A percentile compares a stretch with the other conserved stretches of the same genome.
These are phyloP conservation scores for Zingel zingel DNA, from an alignment of 2,113 vertebrate genomes.

Conservation along the genomic window DNA sequence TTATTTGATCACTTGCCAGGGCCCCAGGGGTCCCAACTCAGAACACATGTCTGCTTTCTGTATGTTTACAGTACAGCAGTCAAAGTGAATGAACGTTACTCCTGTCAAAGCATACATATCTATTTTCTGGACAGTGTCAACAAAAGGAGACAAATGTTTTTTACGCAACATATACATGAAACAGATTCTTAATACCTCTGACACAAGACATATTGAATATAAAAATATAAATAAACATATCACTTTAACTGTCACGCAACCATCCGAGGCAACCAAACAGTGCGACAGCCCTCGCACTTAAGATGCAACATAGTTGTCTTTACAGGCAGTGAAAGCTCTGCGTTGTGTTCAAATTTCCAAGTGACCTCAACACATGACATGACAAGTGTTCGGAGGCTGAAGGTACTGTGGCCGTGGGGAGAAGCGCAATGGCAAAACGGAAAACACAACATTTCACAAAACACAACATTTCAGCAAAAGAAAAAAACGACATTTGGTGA, in stretches of 20 bases:
- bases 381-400: background rate
- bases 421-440: too few relatives aligned
- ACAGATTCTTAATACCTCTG: constrained; percentile 28
- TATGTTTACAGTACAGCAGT: constrained; percentile 76
- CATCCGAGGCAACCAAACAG: constrained; percentile 1
- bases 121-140: constrained; percentile 65
- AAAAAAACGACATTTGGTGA: too few relatives aligned
- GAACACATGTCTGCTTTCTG: constrained; percentile 79
- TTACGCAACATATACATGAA: constrained; percentile 35
- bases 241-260: background rate
- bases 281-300: background rate
- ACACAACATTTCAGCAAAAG: too few relatives aligned
- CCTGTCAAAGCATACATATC: constrained; percentile 62
- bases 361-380: background rate
- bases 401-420: background rate
- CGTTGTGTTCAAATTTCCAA: constrained; percentile 5
- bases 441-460: too few relatives aligned
- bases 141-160: constrained; percentile 31
- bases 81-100: constrained; percentile 67
- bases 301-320: background rate
- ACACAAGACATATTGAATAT: constrained; percentile 25
- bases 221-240: background rate
- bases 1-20: constrained; percentile 74
- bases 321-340: constrained; percentile 6
- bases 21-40: constrained; percentile 75